Conservation (phyloP, 2,113 vertebrate species). For the Periophthalmodon schlosseri region DNA sequence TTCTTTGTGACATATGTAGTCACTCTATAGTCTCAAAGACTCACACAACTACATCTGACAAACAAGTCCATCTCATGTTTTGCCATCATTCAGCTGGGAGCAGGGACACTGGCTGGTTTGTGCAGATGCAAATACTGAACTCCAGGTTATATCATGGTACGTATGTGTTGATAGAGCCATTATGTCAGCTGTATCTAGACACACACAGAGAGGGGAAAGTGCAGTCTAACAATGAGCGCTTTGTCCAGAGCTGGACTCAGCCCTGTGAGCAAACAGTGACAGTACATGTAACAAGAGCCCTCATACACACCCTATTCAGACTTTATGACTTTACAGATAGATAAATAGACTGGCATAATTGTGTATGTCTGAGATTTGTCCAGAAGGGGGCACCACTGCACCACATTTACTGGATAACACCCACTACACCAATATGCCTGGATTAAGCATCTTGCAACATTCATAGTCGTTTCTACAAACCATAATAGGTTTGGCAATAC, state of each 20-base stretch:
- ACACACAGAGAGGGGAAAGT: slow-evolving; percentile 13
- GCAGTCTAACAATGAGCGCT: slow-evolving; percentile 42
- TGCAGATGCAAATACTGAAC: slow-evolving; percentile 9
- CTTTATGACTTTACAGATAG: slow-evolving; percentile 2
- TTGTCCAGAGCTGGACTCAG: slow-evolving; percentile 32
- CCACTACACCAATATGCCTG: not conserved
- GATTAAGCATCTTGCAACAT: not conserved
- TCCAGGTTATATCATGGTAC: slow-evolving; percentile 9
- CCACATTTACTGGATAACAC: slow-evolving; percentile 17
- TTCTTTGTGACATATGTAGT: no score
- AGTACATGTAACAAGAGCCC: not conserved
- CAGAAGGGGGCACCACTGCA: slow-evolving; percentile 67
- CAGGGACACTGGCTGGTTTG: not conserved
- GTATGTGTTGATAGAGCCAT: slow-evolving; percentile 38
- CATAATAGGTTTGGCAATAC: not conserved
- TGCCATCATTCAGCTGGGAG: no score
- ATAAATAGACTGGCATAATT: not conserved
- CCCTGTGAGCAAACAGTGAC: slow-evolving; percentile 47
- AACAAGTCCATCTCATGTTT: not conserved
- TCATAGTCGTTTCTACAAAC: not conserved
- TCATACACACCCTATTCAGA: not conserved
- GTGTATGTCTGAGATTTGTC: slow-evolving; percentile 17
- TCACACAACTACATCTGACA: no score
- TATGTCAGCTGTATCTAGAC: slow-evolving; percentile 41
- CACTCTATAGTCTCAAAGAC: no score